A percentile compares a stretch with the other conserved stretches of the same genome.
These are phyloP conservation scores for Myopa tessellatipennis DNA, from an alignment of 2,888 invertebrate genomes.

Conservation along the genomic window DNA sequence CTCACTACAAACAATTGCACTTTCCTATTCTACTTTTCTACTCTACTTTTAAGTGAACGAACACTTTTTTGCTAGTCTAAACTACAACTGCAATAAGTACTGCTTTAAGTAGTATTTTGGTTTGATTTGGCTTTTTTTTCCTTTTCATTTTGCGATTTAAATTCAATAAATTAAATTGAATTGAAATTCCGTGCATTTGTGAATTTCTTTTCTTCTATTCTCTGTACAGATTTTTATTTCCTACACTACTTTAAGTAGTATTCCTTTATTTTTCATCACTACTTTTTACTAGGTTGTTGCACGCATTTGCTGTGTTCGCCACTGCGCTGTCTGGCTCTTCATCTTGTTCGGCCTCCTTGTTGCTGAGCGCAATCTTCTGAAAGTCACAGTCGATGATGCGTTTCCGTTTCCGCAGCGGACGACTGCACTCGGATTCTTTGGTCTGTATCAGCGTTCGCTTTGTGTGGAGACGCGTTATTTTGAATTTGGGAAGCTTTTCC, in stretches of 20 bases:
- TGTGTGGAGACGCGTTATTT: slow-evolving; percentile 73
- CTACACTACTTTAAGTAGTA: background rate
- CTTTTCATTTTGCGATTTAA: no score
- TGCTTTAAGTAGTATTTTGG: background rate
- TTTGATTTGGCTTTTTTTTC: background rate
- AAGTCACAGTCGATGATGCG: slow-evolving; percentile 72
- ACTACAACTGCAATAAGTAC: no score
- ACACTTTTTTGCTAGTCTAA: background rate
- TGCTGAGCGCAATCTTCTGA: slow-evolving; percentile 58
- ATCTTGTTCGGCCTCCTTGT: slow-evolving; percentile 43
- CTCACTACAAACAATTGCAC: slow-evolving; percentile 13
- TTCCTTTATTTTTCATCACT: slow-evolving; percentile 43
- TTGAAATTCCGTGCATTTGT: background rate
- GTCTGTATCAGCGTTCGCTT: slow-evolving; percentile 65
- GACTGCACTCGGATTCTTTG: slow-evolving; percentile 70
- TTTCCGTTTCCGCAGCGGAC: slow-evolving; percentile 74
- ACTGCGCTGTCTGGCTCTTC: slow-evolving; percentile 26
- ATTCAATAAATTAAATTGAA: background rate
- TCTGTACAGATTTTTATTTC: background rate
- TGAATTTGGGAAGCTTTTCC: slow-evolving; percentile 73
- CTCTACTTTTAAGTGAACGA: background rate
- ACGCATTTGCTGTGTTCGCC: background rate
- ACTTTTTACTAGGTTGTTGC: slow-evolving; percentile 32
- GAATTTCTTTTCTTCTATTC: background rate
- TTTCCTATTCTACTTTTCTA: background rate